Conservation (phyloP, 2,797 vertebrate species). For the Falco concolor region DNA sequence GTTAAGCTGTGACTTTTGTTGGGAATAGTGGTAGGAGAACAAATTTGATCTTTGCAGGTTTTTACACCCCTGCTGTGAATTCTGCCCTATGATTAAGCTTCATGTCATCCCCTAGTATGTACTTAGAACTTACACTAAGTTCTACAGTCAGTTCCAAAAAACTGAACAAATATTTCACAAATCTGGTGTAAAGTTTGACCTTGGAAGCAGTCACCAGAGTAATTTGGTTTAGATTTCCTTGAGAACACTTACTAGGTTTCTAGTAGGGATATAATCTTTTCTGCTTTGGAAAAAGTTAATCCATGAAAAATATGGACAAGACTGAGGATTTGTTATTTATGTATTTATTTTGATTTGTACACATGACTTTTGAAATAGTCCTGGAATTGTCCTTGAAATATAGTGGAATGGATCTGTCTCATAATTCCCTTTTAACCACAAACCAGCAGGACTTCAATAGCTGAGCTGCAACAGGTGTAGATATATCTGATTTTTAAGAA, state of each 20-base stretch:
- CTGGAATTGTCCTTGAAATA: constrained; percentile 8
- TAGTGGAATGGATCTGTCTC: not conserved
- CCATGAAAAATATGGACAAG: not conserved
- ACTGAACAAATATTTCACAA: not conserved
- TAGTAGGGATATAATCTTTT: not conserved
- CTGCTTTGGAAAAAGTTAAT: not conserved
- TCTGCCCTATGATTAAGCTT: not conserved
- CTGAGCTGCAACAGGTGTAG: constrained; percentile 28
- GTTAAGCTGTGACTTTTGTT: not conserved
- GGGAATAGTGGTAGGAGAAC: not conserved
- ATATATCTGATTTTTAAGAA: not conserved
- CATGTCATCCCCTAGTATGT: not conserved
- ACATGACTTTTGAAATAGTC: not conserved
- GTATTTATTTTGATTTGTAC: constrained; percentile 11
- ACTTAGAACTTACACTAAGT: not conserved
- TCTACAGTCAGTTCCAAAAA: not conserved
- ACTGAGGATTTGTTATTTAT: not conserved
- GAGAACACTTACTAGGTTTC: not conserved
- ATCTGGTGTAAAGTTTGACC: not conserved
- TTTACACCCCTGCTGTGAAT: not conserved
- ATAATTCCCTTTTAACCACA: not conserved
- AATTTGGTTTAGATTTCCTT: not conserved
- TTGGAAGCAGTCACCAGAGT: not conserved
- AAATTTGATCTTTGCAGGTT: not conserved
- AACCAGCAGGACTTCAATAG: not conserved